Evolutionary conservation across 2,888 invertebrate genomes (phyloP), one percentile per base, ranked within the genome.

Genomic region (Hyppa rectilinea): DNA sequence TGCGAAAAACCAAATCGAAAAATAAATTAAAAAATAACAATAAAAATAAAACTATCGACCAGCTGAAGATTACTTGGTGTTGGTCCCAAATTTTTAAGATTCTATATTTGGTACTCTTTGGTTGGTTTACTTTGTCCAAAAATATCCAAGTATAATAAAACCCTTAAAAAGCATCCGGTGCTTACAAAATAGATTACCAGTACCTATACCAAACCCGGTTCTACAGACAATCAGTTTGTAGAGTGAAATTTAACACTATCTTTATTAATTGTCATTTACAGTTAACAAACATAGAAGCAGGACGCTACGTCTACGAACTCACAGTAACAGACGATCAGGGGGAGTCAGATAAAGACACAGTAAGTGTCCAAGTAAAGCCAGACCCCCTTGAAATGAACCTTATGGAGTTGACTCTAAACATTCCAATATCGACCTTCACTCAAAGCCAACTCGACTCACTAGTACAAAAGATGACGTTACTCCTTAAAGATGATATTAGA

Each of bases 301-400:
- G 99, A 0, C 97, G 98, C 80, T 99, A 99, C 90, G 97, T 98
- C 3, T 99, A 99, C 89, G 98, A 97, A 87, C 94, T 99, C 70
- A 98, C 97, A n/a, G 99, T 99, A 1, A 97, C 96, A 50, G 99
- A 99, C 91, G 98, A 98, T 82, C 99, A 99, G 91, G 99, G 99
- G 0, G 96, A 98, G 66, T 97, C 97, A 0, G 97, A 97, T 82
- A 97, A 97, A 23, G 99, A 99, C 90, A 97, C 98, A 0, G 98
- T 98, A 31, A 98, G 98, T 66, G 96, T 99, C 3, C 84, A 97
- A 85, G 98, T 99, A 0, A 98, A 98, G 89, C 93, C 96, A 81
- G 98, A 98, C 94, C 97, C 97, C 0, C 96, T 97, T 83, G 94
- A 98, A 63, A 96, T 97, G 87, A 97, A 98, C 91, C 96, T 98